phyloP scores from a whole-genome alignment of 2,113 vertebrate species.

The Hemiscyllium ocellatum region DNA sequence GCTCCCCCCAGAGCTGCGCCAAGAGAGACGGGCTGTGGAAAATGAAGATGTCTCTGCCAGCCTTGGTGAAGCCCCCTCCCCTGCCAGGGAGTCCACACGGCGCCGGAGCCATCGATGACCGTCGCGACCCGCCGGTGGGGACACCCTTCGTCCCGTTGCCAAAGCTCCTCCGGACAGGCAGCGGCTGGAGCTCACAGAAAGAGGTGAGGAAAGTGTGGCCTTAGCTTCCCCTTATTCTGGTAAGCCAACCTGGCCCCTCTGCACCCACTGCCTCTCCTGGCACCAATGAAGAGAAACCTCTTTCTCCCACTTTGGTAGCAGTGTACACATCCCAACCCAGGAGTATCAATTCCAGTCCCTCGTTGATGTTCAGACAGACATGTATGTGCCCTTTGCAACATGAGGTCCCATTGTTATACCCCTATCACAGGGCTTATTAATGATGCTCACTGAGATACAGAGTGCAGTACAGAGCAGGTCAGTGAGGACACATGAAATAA shows the following conservation, averaged over 20 bases:
- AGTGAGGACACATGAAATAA: background rate
- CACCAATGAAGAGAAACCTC: too few species aligned
- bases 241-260: too few species aligned
- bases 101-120: background rate
- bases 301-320: background rate
- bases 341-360: background rate
- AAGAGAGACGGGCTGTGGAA: background rate
- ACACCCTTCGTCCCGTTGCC: background rate
- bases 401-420: background rate
- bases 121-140: too few species aligned
- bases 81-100: slow-evolving; percentile 39
- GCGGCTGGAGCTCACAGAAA: background rate
- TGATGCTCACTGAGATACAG: background rate
- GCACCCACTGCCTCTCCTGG: too few species aligned
- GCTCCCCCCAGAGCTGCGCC: too few species aligned
- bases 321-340: background rate
- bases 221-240: background rate
- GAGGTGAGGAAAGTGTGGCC: background rate
- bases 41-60: slow-evolving; percentile 12
- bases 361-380: background rate
- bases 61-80: background rate
- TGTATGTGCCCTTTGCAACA: background rate
- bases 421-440: background rate
- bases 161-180: slow-evolving; percentile 20
- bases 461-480: background rate